phyloP scores from a whole-genome alignment of 92 coral and sea anemone species.

The Virgularia gustaviana region DNA sequence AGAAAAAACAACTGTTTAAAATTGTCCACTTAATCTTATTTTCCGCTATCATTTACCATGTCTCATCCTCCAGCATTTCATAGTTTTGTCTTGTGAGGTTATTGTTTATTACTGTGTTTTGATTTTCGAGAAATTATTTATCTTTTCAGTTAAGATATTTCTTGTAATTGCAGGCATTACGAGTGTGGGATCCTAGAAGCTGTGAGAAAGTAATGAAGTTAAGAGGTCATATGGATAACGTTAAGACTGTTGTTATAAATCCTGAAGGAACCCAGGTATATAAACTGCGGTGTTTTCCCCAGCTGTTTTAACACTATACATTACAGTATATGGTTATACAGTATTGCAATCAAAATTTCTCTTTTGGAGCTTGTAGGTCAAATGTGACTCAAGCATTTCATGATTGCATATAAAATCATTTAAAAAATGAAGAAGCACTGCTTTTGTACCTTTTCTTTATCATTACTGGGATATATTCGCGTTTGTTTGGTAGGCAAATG shows the following conservation, averaged over 20 bases:
- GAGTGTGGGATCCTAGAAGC: conserved; percentile 97
- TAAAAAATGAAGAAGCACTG: no score
- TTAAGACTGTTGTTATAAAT: conserved; percentile 73
- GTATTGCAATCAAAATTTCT: neutral
- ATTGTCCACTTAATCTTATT: no score
- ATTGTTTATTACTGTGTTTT: neutral
- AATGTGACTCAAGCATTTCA: neutral
- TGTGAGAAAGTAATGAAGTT: conserved; percentile 92
- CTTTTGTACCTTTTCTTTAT: no score
- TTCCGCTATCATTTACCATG: no score
- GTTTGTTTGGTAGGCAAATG: no score
- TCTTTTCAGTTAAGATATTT: neutral
- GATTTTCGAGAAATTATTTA: neutral
- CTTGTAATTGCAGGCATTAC: conserved; percentile 52
- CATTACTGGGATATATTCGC: no score
- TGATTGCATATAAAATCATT: no score
- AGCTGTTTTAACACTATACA: no score
- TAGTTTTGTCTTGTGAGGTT: neutral
- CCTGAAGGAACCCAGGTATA: conserved; percentile 86
- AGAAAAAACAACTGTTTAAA: no score
- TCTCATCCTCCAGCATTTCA: no score
- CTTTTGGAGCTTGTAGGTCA: neutral
- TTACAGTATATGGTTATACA: neutral
- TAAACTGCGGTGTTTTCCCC: neutral
- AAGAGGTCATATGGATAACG: conserved; percentile 91